Conservation (phyloP, 2,888 invertebrate genomes). For the Urechis unicinctus region DNA sequence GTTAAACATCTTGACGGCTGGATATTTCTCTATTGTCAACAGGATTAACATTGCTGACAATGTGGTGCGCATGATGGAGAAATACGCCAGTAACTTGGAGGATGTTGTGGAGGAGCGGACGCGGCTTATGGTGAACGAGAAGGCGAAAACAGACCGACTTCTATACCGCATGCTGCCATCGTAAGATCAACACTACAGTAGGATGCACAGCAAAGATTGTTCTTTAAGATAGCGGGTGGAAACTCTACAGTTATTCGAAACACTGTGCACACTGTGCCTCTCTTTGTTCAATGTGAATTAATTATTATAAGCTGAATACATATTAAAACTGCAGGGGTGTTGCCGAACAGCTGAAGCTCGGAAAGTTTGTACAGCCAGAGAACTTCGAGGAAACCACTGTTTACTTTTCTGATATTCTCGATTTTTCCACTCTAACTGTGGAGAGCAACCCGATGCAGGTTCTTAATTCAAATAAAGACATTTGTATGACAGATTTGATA, state of each 20-base stretch:
- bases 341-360: slow-evolving; percentile 39
- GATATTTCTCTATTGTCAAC: too few species aligned
- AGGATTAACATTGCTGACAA: not conserved
- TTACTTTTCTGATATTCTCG: slow-evolving; percentile 41
- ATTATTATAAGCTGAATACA: too few species aligned
- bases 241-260: too few species aligned
- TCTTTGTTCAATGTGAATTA: too few species aligned
- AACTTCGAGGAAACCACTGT: slow-evolving; percentile 36
- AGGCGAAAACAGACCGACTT: slow-evolving; percentile 42
- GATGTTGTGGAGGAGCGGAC: slow-evolving; percentile 40
- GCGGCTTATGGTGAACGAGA: slow-evolving; percentile 41
- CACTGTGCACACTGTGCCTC: not conserved
- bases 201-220: too few species aligned
- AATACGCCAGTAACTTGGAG: slow-evolving; percentile 41
- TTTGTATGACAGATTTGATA: too few species aligned
- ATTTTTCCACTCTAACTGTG: slow-evolving; percentile 31
- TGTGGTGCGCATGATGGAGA: slow-evolving; percentile 24
- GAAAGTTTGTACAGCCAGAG: slow-evolving; percentile 16
- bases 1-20: too few species aligned
- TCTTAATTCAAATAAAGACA: too few species aligned
- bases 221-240: too few species aligned
- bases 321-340: too few species aligned
- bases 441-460: slow-evolving; percentile 35
- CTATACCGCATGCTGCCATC: slow-evolving; percentile 43
- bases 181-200: too few species aligned